Evolutionary conservation across 2,888 invertebrate species (phyloP).

Genomic region (Perizoma flavofasciatum): DNA sequence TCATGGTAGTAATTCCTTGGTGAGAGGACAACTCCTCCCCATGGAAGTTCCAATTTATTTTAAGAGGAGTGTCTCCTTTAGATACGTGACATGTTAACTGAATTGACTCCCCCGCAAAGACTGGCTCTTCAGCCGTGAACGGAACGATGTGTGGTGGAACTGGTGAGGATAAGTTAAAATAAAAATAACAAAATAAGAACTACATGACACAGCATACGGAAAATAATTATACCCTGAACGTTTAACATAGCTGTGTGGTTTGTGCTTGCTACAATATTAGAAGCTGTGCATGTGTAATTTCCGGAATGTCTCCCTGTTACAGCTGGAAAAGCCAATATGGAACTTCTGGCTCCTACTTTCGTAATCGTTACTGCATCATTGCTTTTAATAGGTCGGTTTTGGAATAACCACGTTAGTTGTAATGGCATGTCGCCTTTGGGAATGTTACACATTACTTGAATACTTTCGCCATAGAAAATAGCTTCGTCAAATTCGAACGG

Average conservation of each 20-base stretch:
- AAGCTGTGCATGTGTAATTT: slow-evolving; percentile 90
- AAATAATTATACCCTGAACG: slow-evolving; percentile 85
- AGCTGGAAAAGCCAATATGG: slow-evolving; percentile 86
- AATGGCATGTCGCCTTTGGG: slow-evolving; percentile 89
- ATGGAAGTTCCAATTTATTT: slow-evolving; percentile 90
- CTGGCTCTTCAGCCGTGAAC: slow-evolving; percentile 85
- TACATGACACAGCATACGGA: slow-evolving; percentile 50
- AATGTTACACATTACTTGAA: slow-evolving; percentile 82
- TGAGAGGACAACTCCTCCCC: slow-evolving; percentile 80
- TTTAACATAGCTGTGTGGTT: slow-evolving; percentile 85
- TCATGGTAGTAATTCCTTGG: slow-evolving; percentile 83
- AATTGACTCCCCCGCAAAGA: slow-evolving; percentile 86
- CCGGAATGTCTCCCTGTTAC: slow-evolving; percentile 88
- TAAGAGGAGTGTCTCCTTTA: slow-evolving; percentile 88
- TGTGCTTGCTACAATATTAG: slow-evolving; percentile 86
- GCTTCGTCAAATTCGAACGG: slow-evolving; percentile 84
- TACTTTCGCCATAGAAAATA: slow-evolving; percentile 83
- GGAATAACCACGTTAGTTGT: slow-evolving; percentile 87
- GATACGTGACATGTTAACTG: slow-evolving; percentile 85
- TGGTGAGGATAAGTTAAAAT: slow-evolving; percentile 63
- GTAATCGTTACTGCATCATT: slow-evolving; percentile 77
- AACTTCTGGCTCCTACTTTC: slow-evolving; percentile 85
- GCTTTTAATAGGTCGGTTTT: slow-evolving; percentile 77
- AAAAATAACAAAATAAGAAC: slow-evolving; percentile 47
- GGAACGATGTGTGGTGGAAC: slow-evolving; percentile 86